A percentile compares a stretch with the other conserved stretches of the same genome.
Conservation (phyloP, 2,888 invertebrate genomes). For the Eudasyphora cyanicolor region DNA sequence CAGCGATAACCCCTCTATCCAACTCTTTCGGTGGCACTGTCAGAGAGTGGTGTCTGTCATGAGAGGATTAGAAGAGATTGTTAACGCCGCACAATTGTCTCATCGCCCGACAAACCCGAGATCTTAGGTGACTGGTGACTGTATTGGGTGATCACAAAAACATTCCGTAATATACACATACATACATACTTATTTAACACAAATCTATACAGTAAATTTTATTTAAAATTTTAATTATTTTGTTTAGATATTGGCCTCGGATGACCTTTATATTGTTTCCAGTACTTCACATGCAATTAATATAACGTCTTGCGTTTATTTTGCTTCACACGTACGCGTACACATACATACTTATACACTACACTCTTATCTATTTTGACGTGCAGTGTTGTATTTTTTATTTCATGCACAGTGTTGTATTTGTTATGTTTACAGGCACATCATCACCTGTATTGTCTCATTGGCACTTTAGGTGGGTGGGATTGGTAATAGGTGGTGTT, state of each 20-base stretch:
- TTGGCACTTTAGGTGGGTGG: no score
- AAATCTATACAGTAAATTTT: no score
- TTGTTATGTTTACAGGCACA: background rate
- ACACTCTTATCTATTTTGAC: conserved; percentile 1
- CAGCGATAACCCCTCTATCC: conserved; percentile 24
- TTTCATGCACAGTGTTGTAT: conserved; percentile 33
- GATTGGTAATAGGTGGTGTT: no score
- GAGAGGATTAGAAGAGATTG: background rate
- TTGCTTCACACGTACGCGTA: background rate
- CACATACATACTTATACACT: background rate
- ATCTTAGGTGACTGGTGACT: conserved; percentile 73
- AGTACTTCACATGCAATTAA: background rate
- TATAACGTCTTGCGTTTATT: conserved; percentile 1
- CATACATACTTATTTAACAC: background rate
- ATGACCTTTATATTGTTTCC: conserved; percentile 1
- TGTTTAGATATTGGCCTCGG: background rate
- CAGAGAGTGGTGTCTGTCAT: background rate
- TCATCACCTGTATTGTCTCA: background rate
- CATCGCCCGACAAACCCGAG: conserved; percentile 79
- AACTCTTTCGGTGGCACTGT: background rate
- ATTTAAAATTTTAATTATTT: conserved; percentile 4
- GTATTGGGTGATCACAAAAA: background rate
- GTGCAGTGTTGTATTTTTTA: conserved; percentile 15
- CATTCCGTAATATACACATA: background rate
- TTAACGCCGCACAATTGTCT: conserved; percentile 74